phyloP scores from a whole-genome alignment of 2,113 vertebrate genomes.

The Gallinago jamesoni region DNA sequence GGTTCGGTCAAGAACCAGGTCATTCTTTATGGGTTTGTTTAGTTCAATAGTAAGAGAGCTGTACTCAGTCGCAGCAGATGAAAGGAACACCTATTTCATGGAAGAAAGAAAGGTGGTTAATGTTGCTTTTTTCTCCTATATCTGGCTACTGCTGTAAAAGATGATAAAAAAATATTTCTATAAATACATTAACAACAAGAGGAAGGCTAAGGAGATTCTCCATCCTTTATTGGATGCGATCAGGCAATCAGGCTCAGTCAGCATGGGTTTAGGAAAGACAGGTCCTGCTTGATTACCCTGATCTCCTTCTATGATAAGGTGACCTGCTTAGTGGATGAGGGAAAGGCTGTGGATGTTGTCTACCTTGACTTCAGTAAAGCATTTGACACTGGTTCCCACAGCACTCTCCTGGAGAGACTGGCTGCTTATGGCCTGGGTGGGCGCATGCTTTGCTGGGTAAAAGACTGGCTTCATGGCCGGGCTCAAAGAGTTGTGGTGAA shows the following conservation, averaged over 20 bases:
- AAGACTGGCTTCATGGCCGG: not conserved
- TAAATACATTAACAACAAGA: not conserved
- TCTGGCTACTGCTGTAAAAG: not conserved
- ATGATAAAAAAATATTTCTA: not conserved
- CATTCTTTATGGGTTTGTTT: slow-evolving; percentile 83
- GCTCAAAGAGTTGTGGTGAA: not conserved
- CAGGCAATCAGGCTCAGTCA: not conserved
- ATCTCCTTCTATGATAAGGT: not conserved
- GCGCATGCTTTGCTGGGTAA: not conserved
- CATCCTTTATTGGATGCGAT: not conserved
- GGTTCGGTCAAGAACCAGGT: slow-evolving; percentile 83
- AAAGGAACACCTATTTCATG: slow-evolving; percentile 82
- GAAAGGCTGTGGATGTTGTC: not conserved
- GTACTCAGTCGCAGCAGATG: slow-evolving; percentile 71
- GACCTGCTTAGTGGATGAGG: not conserved
- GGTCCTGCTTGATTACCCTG: not conserved
- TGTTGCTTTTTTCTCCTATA: not conserved
- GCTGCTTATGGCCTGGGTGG: not conserved
- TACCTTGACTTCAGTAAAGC: not conserved
- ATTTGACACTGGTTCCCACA: not conserved
- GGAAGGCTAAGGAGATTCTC: not conserved
- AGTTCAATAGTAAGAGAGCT: slow-evolving; percentile 72
- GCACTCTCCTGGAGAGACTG: not conserved
- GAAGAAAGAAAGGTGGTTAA: not conserved
- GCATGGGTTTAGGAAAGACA: not conserved